Conservation (phyloP, 2,888 invertebrate genomes). For the Ligdia adustata region DNA sequence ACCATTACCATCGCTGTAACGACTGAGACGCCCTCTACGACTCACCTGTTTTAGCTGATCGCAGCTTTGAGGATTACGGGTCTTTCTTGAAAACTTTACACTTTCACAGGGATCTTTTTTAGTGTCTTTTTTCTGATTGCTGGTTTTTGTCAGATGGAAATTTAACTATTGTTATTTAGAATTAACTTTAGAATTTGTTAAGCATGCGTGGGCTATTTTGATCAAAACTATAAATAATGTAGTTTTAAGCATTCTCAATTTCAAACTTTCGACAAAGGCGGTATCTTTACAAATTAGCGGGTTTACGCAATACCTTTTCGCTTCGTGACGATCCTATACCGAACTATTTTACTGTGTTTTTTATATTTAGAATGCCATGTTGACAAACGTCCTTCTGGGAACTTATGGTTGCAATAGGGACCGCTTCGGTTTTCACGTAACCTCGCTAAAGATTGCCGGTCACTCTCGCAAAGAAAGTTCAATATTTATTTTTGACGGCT, state of each 20-base stretch:
- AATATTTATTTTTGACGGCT: slow-evolving; percentile 57
- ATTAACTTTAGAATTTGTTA: too few species aligned
- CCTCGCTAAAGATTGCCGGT: slow-evolving; percentile 56
- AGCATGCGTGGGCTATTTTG: too few species aligned
- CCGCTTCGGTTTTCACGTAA: slow-evolving; percentile 59
- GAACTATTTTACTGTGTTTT: slow-evolving; percentile 54
- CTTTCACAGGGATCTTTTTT: not conserved
- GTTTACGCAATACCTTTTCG: slow-evolving; percentile 50
- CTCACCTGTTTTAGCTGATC: slow-evolving; percentile 28
- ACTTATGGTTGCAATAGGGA: slow-evolving; percentile 44
- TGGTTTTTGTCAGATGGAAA: too few species aligned
- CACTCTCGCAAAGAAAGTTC: slow-evolving; percentile 50
- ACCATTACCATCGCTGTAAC: slow-evolving; percentile 19
- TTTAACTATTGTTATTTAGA: too few species aligned
- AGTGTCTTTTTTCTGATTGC: too few species aligned
- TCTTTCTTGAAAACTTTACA: slow-evolving; percentile 10
- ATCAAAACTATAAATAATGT: too few species aligned
- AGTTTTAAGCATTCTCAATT: too few species aligned
- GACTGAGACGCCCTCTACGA: slow-evolving; percentile 20
- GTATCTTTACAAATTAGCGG: slow-evolving; percentile 58
- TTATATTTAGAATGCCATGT: slow-evolving; percentile 55
- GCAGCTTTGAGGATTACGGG: slow-evolving; percentile 22
- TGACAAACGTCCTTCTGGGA: slow-evolving; percentile 72
- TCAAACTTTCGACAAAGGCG: slow-evolving; percentile 39
- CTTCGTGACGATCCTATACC: slow-evolving; percentile 58